phyloP scores from a whole-genome alignment of 1,140 invertebrate genomes.

The Temnothorax nylanderi region DNA sequence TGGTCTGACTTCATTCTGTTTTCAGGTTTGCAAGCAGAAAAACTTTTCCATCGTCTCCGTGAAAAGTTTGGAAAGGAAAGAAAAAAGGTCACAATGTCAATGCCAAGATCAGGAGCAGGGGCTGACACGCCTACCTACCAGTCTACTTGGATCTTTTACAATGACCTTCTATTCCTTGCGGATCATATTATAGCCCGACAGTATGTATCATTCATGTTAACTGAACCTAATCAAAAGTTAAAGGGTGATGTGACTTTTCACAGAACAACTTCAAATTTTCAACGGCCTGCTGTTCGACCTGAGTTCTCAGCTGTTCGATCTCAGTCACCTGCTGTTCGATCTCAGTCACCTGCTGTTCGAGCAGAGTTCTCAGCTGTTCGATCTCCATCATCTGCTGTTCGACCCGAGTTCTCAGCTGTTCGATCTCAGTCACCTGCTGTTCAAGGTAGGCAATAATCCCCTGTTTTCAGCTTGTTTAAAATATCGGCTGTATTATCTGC shows the following conservation, averaged over 20 bases:
- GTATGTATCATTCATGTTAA: background rate
- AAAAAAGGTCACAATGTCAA: background rate
- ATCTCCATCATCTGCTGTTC: background rate
- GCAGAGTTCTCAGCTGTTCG: too few relatives aligned
- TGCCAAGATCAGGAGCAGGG: slow-evolving; percentile 6
- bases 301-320: background rate
- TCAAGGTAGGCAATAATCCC: background rate
- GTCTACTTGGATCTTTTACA: slow-evolving; percentile 8
- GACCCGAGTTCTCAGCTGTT: background rate
- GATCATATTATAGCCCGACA: background rate
- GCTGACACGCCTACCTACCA: slow-evolving; percentile 2
- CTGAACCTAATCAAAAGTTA: background rate
- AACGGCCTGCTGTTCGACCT: background rate
- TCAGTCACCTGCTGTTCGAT: background rate
- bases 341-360: background rate
- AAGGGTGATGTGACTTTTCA: background rate
- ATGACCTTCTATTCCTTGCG: background rate
- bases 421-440: background rate
- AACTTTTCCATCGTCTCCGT: background rate
- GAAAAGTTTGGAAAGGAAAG: slow-evolving; percentile 19
- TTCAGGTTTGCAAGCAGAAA: slow-evolving; percentile 12
- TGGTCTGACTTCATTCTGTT: background rate
- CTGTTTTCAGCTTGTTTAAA: background rate
- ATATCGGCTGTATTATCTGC: background rate
- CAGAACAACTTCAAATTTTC: slow-evolving; percentile 13